Percentiles rank a stretch among this genome's conserved stretches.
Evolutionary conservation across 2,888 invertebrate species (phyloP).

Genomic region (Andrena trimmerana): DNA sequence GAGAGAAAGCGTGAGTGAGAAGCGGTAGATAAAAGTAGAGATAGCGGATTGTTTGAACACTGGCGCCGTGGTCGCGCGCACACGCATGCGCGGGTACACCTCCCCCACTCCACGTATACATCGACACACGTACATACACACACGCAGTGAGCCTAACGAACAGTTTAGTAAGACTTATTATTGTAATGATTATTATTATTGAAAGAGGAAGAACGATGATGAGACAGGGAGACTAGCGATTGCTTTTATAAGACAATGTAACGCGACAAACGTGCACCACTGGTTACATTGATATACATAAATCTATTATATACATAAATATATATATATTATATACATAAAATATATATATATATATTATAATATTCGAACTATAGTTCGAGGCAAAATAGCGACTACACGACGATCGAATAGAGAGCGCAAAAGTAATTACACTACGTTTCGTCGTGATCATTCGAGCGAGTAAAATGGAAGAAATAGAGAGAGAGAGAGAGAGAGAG

Average conservation of each 20-base stretch:
- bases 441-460: constrained; percentile 20
- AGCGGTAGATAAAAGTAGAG: constrained; percentile 16
- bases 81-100: not conserved
- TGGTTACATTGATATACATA: constrained; percentile 64
- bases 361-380: constrained; percentile 58
- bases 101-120: not conserved
- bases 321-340: constrained; percentile 61
- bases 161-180: constrained; percentile 58
- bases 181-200: constrained; percentile 51
- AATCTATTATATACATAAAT: constrained; percentile 65
- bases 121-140: constrained; percentile 8
- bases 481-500: constrained; percentile 5
- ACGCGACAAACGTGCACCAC: constrained; percentile 51
- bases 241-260: constrained; percentile 66
- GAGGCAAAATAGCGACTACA: constrained; percentile 32
- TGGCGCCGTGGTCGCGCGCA: not conserved
- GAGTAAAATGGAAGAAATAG: constrained; percentile 25
- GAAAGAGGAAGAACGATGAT: not conserved
- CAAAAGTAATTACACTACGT: constrained; percentile 14
- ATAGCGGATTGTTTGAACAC: constrained; percentile 11
- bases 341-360: constrained; percentile 57
- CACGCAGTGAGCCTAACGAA: constrained; percentile 44
- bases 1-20: constrained; percentile 8
- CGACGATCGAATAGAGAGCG: constrained; percentile 33
- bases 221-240: constrained; percentile 49